These are phyloP conservation scores for Pomatostomus ruficeps DNA, from an alignment of 2,113 vertebrate genomes.

Conservation along the genomic window DNA sequence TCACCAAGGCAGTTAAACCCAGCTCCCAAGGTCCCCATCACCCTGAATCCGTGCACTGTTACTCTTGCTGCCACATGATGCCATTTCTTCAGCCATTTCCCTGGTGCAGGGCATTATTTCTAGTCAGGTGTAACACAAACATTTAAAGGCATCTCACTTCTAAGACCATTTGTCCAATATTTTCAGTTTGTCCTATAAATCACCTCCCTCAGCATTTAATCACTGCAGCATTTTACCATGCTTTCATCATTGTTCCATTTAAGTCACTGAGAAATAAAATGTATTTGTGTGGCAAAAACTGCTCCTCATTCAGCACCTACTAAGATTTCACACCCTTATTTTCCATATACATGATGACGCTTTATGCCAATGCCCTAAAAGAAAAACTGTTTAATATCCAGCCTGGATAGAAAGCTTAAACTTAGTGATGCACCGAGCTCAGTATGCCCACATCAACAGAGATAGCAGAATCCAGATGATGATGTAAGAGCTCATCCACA, in stretches of 20 bases:
- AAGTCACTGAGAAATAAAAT: background rate
- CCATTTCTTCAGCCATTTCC: background rate
- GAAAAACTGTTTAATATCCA: background rate
- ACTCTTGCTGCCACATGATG: background rate
- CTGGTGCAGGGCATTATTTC: background rate
- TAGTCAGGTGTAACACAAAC: background rate
- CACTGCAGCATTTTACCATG: background rate
- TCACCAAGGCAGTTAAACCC: background rate
- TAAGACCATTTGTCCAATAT: background rate
- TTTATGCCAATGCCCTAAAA: background rate
- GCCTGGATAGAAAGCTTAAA: background rate
- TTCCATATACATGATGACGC: background rate
- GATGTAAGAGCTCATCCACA: background rate
- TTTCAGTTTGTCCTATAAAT: background rate
- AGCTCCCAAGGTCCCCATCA: background rate
- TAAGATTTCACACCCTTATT: background rate
- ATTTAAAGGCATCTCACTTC: background rate
- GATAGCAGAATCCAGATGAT: background rate
- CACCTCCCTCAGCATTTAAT: background rate
- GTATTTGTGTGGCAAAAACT: background rate
- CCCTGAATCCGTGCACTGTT: rapidly evolving
- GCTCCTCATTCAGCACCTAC: background rate
- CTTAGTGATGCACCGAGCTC: background rate
- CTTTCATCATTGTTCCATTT: background rate
- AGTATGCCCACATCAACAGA: rapidly evolving